Base-by-base conservation (phyloP, 2,888 invertebrate genomes). In the Mesorhabditis spiculigera region DNA sequence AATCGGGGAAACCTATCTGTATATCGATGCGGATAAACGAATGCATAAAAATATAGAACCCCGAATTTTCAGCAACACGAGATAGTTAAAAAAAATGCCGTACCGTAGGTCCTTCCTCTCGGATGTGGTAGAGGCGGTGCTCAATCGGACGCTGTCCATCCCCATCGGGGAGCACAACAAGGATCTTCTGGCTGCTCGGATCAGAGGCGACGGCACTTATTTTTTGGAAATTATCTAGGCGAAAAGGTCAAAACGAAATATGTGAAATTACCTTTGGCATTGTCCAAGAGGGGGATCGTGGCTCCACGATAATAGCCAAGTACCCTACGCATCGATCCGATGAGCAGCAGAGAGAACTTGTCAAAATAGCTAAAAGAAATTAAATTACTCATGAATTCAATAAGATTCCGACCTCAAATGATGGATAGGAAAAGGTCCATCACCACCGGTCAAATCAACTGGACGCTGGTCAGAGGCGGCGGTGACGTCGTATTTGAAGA, bases 381-480 rank as follows among this genome's bases (percentile, higher is more conserved):
- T n/a, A n/a, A 50, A 50, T 50, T 50, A 50, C n/a, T n/a, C 58
- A 28, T 28, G 28, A 28, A 28, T 28, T 28, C 28, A 28, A 28
- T 50, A 50, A 13, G 58, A 50, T 50, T 50, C 8, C n/a, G 8
- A 50, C 58, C 58, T 50, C 58, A 50, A n/a, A 50, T 50, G 58
- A 50, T 13, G 58, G 43, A 68, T 67, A 16, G 68, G 41, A 42
- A 42, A 43, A 63, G 41, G 42, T 6, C 68, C 68, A 5, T 68
- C 65, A 16, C 68, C 68, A 43, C 65, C 65, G 4, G 68, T 68
- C 4, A 69, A n/a, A 42, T 69, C 68, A 44, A 45, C 68, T 13
- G 43, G 50, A 6, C n/a, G 58, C n/a, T 50, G 58, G n/a, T 50
- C 58, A 13, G 41, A 5, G 10, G 41, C 5, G 63, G 10, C 13